These are phyloP conservation scores for Theocolax elegans DNA, from an alignment of 1,140 invertebrate genomes.

Conservation along the genomic window DNA sequence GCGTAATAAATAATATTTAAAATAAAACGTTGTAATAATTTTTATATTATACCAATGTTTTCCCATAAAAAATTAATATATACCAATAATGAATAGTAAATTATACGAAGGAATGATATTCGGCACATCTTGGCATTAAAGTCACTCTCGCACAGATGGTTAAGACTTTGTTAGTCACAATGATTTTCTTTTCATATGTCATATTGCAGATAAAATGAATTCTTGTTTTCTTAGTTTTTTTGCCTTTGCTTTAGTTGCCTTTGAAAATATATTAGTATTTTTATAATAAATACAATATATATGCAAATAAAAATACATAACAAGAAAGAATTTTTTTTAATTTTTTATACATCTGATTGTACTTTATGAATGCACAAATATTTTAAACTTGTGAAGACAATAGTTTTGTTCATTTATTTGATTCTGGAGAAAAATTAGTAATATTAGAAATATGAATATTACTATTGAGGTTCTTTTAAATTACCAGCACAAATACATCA, in stretches of 20 bases:
- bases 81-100: constrained; percentile 46
- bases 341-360: neutral
- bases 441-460: neutral
- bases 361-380: neutral
- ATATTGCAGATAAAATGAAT: neutral
- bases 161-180: constrained; percentile 40
- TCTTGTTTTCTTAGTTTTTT: constrained; percentile 20
- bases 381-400: constrained; percentile 18
- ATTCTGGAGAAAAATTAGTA: neutral
- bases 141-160: constrained; percentile 45
- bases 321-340: constrained; percentile 2
- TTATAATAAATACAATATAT: constrained; percentile 10
- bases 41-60: constrained; percentile 32
- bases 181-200: constrained; percentile 8
- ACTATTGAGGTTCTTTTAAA: constrained; percentile 2
- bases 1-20: neutral
- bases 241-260: constrained; percentile 15
- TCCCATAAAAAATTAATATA: constrained; percentile 53
- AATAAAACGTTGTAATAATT: neutral
- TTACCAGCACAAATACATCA: neutral
- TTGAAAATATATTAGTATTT: constrained; percentile 25
- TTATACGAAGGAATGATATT: constrained; percentile 54
- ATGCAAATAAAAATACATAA: constrained; percentile 18
- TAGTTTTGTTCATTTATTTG: constrained; percentile 4
- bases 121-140: constrained; percentile 61